Evolutionary conservation across 2,113 vertebrate genomes (phyloP).

Genomic region (Hemicordylus capensis): DNA sequence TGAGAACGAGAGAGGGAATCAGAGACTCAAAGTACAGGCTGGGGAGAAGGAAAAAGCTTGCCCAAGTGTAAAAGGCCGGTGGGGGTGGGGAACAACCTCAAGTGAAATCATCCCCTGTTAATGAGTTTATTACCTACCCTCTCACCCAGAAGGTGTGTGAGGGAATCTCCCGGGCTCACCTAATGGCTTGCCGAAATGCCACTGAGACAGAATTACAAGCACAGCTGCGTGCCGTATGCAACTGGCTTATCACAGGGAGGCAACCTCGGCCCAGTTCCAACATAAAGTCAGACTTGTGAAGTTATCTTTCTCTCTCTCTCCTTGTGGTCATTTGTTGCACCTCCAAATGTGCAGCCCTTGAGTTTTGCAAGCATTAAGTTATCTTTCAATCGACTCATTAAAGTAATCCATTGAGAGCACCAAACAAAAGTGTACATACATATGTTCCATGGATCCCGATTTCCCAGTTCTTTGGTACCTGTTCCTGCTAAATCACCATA

Average conservation of each 20-base stretch:
- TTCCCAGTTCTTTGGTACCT: background rate
- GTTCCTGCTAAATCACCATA: background rate
- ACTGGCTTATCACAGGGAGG: background rate
- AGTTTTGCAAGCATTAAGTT: background rate
- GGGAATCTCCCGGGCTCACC: background rate
- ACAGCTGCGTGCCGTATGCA: background rate
- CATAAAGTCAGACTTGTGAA: background rate
- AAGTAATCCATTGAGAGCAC: background rate
- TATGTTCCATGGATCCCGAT: background rate
- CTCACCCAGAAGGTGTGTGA: background rate
- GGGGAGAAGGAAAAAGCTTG: constrained; percentile 2
- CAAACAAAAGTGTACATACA: background rate
- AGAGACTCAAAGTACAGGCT: background rate
- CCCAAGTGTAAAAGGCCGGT: background rate
- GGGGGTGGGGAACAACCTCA: background rate
- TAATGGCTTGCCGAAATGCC: background rate
- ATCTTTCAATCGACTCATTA: background rate
- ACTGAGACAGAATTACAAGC: background rate
- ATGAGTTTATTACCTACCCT: background rate
- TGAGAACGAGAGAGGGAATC: background rate
- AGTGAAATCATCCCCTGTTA: background rate
- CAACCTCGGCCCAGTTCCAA: background rate
- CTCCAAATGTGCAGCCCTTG: background rate
- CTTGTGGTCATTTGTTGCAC: background rate
- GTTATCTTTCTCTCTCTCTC: background rate